A percentile compares a stretch with the other conserved stretches of the same genome.
Conservation (phyloP, 2,888 invertebrate species). For the Trileptium ribeirensis region DNA sequence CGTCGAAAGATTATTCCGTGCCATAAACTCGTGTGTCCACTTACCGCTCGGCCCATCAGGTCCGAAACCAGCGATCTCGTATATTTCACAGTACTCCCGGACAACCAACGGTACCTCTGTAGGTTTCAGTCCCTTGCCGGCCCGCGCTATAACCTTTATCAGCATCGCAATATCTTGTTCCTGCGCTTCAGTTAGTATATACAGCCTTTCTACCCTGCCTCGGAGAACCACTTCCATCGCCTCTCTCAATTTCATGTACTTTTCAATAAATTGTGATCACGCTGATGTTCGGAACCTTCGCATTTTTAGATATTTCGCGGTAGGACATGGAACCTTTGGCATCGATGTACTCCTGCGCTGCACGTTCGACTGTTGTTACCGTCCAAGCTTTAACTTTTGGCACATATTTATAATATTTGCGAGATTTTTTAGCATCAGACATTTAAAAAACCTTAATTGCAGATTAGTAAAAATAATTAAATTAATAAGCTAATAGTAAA, state of each 20-base stretch:
- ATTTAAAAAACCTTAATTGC: no score
- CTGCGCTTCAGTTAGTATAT: no score
- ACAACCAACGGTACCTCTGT: background rate
- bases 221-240: no score
- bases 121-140: no score
- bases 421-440: no score
- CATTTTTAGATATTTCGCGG: background rate
- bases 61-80: background rate
- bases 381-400: background rate
- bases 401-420: background rate
- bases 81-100: background rate
- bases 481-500: no score
- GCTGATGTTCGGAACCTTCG: background rate
- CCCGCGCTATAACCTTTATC: no score
- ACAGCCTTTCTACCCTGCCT: no score
- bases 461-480: no score
- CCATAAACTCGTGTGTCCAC: background rate
- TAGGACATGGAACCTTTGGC: background rate
- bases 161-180: no score
- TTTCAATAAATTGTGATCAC: background rate
- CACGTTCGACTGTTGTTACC: background rate
- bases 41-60: background rate
- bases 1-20: background rate
- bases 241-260: background rate
- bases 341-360: background rate